Evolutionary conservation across 2,113 vertebrate species (phyloP), one percentile per base, ranked within the genome.

Genomic region (Theropithecus gelada): DNA sequence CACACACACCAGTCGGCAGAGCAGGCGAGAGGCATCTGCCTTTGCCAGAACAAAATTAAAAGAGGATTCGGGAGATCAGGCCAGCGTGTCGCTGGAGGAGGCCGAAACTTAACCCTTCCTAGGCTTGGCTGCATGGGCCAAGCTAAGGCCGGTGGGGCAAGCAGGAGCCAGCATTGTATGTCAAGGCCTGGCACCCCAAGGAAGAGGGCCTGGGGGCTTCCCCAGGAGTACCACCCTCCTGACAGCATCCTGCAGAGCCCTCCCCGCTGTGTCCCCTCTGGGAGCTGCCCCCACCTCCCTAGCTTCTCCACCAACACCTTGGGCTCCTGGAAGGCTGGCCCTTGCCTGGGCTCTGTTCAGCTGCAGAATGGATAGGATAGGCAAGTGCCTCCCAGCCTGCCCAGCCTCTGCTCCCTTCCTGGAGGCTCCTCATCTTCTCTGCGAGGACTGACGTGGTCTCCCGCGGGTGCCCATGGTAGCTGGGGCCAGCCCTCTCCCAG

Each of bases 1-100:
- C 97, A 97, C 93, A 93, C 97, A 97, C 97, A 98, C 97, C 98
- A 98, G 97, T 98, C 98, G 97, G 96, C 92, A 97, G 98, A 64
- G 98, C 95, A 98, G 98, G 98, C 92, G 80, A 98, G 98, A 98
- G 98, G 98, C 98, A 1, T 97, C 95, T 76, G 93, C 98, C 98
- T 98, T 98, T 97, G 70, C 98, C 98, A 97, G 97, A 97, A 98
- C 98, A 98, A 98, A 98, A 99, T 98, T 99, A 98, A 98, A 98
- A 99, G 98, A 98, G 98, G 98, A 98, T 98, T 98, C 96, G 35
- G 97, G 97, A 97, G 98, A 98, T 98, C 98, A 98, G 98, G 98
- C 98, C 97, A 97, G 97, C 94, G 90, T 98, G 98, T 96, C 97
- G 88, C 98, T 78, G 95, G 98, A 98, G 98, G 96, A 97, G 97